phyloP scores from a whole-genome alignment of 2,113 vertebrate genomes.

The Corythornis vintsioides region DNA sequence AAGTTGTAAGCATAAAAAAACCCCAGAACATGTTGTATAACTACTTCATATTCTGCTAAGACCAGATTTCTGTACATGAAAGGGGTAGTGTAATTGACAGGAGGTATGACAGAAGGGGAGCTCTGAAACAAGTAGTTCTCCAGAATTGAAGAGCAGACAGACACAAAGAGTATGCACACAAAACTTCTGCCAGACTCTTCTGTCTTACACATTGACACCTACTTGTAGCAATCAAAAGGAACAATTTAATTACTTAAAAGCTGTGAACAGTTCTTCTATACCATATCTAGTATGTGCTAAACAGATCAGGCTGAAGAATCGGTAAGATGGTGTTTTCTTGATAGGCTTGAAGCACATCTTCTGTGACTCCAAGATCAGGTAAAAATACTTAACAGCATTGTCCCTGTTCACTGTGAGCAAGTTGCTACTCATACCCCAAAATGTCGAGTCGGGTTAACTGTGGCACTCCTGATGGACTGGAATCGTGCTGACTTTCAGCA shows the following conservation, averaged over 20 bases:
- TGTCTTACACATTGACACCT: neutral
- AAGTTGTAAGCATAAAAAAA: neutral
- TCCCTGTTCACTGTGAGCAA: neutral
- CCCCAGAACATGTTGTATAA: accelerated
- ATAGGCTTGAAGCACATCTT: neutral
- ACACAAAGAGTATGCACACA: neutral
- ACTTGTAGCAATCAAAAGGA: neutral
- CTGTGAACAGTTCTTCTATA: neutral
- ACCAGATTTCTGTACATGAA: neutral
- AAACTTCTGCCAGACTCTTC: neutral
- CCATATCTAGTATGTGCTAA: neutral
- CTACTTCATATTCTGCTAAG: neutral
- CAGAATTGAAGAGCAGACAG: neutral
- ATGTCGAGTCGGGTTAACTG: neutral
- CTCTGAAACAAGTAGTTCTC: neutral
- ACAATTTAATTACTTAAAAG: neutral
- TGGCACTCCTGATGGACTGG: accelerated
- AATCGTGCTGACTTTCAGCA: neutral
- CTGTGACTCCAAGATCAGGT: neutral
- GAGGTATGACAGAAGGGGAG: neutral
- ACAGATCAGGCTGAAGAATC: accelerated
- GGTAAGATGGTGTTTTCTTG: neutral
- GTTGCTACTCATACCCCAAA: neutral
- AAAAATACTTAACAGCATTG: neutral
- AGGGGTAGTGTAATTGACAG: neutral